Evolutionary conservation across 2,888 invertebrate species (phyloP).

Genomic region (Acheta domesticus): DNA sequence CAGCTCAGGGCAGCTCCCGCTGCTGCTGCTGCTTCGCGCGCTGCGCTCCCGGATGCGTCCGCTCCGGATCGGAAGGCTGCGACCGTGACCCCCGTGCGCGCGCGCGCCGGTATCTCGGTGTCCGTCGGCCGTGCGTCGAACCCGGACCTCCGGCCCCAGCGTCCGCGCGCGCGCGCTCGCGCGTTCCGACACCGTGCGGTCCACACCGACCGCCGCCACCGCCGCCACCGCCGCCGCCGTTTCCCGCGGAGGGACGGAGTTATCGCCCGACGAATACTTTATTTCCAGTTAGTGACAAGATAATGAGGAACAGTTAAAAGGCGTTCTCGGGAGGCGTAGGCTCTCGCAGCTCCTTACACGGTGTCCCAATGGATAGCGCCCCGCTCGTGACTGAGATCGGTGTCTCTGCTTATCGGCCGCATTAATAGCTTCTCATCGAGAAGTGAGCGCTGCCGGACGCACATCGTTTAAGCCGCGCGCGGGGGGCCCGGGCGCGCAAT

Average conservation of each 20-base stretch:
- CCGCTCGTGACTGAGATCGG: no score
- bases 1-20: no score
- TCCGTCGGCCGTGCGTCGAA: background rate
- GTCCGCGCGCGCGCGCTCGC: background rate
- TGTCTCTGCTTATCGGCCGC: no score
- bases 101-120: background rate
- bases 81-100: background rate
- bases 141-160: background rate
- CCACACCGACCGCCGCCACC: no score
- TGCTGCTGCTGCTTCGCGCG: no score
- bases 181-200: background rate
- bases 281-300: background rate
- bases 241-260: background rate
- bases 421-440: no score
- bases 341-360: no score
- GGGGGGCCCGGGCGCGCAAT: no score
- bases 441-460: no score
- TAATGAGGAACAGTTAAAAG: background rate
- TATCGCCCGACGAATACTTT: background rate
- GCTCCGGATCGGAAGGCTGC: constrained; percentile 7
- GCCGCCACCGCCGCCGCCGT: background rate
- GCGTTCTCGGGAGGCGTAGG: background rate
- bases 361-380: no score
- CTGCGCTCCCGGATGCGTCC: background rate
- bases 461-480: no score